Base-by-base conservation (phyloP, 2,888 invertebrate genomes). In the Quadroppia sp. region DNA sequence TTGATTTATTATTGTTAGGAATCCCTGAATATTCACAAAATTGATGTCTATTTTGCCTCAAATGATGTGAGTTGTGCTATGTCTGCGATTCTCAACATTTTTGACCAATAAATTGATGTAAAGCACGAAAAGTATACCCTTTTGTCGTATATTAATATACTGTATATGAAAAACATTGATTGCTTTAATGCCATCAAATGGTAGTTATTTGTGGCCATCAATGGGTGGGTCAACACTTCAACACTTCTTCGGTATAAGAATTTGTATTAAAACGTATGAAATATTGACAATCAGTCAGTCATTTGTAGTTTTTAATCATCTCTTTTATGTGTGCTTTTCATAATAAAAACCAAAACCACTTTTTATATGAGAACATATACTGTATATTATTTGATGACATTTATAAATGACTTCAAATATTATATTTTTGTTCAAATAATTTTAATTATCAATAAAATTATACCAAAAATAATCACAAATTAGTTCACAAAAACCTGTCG, bases 81-180 rank as follows among this genome's bases (percentile, higher is more conserved):
- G 61, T 61, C 17, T 30, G n/a, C 11, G 17, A 6, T 17, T 53
- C 23, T 25, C 4, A 61, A 61, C 32, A 61, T 61, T 61, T 61
- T 32, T 36, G 36, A 28, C 61, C 36, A 61, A 61, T 61, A 61
- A 61, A 61, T 61, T 61, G 61, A n/a, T 36, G 61, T 28, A 36
- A 61, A 36, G 61, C 61, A 61, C 61, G 61, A 36, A 15, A 61
- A 32, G 28, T n/a, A n/a, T n/a, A n/a, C 28, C 17, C 61, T 61
- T 61, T 61, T 32, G 61, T 4, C n/a, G n/a, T 36, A n/a, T n/a
- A n/a, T n/a, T n/a, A n/a, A n/a, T n/a, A n/a, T n/a, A n/a, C n/a
- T n/a, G n/a, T n/a, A n/a, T 36, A 45, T 17, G 17, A 45, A 53
- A 6, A 36, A 9, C 20, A 61, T 61, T 61, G 32, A 32, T 61